Base-by-base conservation (phyloP, 2,797 vertebrate genomes). In the Poecile montanus region DNA sequence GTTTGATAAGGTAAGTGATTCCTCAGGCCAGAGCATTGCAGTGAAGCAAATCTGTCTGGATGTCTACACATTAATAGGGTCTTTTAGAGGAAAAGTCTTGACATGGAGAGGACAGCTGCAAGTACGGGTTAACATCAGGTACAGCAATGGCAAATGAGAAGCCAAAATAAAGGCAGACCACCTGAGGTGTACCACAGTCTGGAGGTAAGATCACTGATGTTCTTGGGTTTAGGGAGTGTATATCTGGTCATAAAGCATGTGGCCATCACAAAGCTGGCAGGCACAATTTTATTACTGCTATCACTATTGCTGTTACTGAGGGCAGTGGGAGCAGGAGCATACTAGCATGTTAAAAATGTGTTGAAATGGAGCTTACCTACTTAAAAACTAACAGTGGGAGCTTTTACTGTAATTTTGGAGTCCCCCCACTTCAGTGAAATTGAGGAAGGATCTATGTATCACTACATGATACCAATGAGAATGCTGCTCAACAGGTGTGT, bases 391-490 rank as follows among this genome's bases (percentile, higher is more conserved):
- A 14, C 22, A 61, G 5, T 30, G 9, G 26, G 29, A 42, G 12
- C 30, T 85, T 86, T 57, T 67, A 6, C 11, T 60, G 13, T 36
- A 15, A 48, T 57, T 77, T 21, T 53, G n/a, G 27, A 53, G 27
- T 26, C 58, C 32, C 6, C 11, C 4, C 22, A 40, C n/a, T 53
- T 78, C 36, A 20, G 20, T 40, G 66, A 75, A 81, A 21, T 10
- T 29, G 53, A 74, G 25, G n/a, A 76, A 11, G 13, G 16, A 60
- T 63, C 62, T 56, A 10, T 23, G 7, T 48, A 29, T 53, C 45
- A 21, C 42, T 5, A 0, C 54, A n/a, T 0, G 2, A n/a, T 16
- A 47, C 18, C 68, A 68, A 1, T 20, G 25, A 56, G 47, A 79
- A 61, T 51, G 25, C 32, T 38, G 44, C 44, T 63, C 36, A 76